Base-by-base conservation (phyloP, 1,140 invertebrate species). In the Cephus cinctus region DNA sequence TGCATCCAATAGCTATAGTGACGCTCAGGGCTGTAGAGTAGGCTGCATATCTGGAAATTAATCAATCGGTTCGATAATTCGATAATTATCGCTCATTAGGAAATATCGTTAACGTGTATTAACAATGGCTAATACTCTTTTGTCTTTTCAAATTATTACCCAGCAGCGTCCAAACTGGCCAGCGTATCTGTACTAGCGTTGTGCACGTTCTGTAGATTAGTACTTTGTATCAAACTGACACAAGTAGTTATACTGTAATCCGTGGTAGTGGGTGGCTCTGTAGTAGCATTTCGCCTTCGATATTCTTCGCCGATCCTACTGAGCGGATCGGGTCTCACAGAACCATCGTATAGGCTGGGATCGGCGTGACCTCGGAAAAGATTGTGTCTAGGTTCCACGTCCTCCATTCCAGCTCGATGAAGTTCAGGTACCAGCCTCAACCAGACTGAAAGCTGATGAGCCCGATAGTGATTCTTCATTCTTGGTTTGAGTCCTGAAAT, bases 391-490 rank as follows among this genome's bases (percentile, higher is more conserved):
- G 88, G 84, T 46, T 88, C 86, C 14, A 90, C 89, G 70, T 91
- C 89, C 59, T 92, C 88, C 86, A 92, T 91, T 11, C 90, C 90
- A 0, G 89, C 88, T 31, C 87, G 78, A 74, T 98, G 93, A 11
- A 98, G 81, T 70, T 95, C 92, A 0, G 95, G 95, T 34, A 98
- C 90, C 5, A 97, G 80, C 27, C 92, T 84, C 9, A 94, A 75
- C 95, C 95, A 98, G 35, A 98, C 92, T 3, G 93, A 95, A 15
- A 96, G 78, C 65, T 96, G 92, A 75, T 94, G 91, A 9, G 92
- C 92, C 16, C 94, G 81, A 75, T 94, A 97, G 71, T 96, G 95
- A 73, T 96, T 94, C 67, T 94, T 92, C 76, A 93, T 85, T 59
- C 88, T 84, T 2, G 90, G 89, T 73, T 92, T 93, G 82, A 91